These are phyloP conservation scores for Tangara arthus DNA, from an alignment of 2,797 vertebrate genomes.

Conservation along the genomic window DNA sequence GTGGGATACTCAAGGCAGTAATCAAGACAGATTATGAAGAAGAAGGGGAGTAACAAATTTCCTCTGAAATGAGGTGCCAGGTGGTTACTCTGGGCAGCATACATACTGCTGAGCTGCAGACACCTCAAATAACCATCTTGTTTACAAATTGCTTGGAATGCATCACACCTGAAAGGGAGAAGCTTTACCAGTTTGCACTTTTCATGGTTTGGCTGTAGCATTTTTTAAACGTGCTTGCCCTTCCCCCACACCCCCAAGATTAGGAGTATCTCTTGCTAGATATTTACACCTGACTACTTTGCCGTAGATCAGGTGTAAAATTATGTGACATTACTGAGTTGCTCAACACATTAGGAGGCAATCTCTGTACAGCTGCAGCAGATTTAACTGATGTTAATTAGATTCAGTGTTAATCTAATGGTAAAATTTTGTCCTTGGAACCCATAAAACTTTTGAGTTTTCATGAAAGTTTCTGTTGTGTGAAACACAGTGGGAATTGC, in stretches of 20 bases:
- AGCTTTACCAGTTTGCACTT: not conserved
- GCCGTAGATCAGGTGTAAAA: not conserved
- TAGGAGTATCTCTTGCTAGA: not conserved
- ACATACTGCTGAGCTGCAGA: not conserved
- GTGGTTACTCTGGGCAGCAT: not conserved
- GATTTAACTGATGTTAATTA: not conserved
- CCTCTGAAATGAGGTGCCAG: not conserved
- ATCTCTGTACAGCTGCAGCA: not conserved
- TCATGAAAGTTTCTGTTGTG: not conserved
- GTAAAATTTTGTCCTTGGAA: not conserved
- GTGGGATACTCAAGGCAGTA: not conserved
- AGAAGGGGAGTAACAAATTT: not conserved
- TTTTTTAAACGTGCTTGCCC: not conserved
- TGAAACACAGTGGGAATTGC: not conserved
- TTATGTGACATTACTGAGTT: not conserved
- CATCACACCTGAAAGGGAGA: not conserved
- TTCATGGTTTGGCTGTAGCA: not conserved
- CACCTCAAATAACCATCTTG: not conserved
- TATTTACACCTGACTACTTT: not conserved
- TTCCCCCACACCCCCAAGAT: fast-evolving
- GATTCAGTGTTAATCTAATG: not conserved
- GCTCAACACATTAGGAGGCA: not conserved
- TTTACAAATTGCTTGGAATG: not conserved
- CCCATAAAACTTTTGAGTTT: not conserved
- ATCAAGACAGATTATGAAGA: not conserved